phyloP scores from a whole-genome alignment of 2,888 invertebrate genomes.

The Sarcophaga carnaria region DNA sequence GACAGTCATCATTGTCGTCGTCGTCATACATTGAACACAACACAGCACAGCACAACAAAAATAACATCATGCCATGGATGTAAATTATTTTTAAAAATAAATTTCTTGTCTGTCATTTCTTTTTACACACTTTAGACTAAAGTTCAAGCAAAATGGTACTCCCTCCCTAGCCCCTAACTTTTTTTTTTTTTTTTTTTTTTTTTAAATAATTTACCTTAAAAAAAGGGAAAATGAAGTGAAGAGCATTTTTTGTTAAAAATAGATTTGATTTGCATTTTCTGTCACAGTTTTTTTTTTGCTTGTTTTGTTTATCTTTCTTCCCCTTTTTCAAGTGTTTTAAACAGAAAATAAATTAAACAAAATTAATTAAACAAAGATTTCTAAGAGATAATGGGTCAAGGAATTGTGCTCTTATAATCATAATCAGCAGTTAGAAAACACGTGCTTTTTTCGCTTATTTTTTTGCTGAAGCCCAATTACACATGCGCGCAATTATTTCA shows the following conservation, averaged over 20 bases:
- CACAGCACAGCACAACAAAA: slow-evolving; percentile 25
- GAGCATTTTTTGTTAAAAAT: slow-evolving; percentile 27
- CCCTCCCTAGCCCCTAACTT: not conserved
- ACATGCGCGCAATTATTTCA: slow-evolving; percentile 37
- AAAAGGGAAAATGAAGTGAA: no score
- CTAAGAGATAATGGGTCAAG: slow-evolving; percentile 46
- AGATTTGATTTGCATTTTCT: slow-evolving; percentile 26
- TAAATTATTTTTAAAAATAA: slow-evolving; percentile 63
- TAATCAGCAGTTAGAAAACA: slow-evolving; percentile 6
- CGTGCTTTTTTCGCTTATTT: slow-evolving; percentile 16
- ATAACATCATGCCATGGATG: slow-evolving; percentile 58
- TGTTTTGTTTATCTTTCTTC: not conserved
- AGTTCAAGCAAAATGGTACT: slow-evolving; percentile 45
- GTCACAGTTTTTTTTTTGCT: slow-evolving; percentile 1
- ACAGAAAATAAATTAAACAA: not conserved
- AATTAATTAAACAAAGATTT: slow-evolving; percentile 40
- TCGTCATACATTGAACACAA: slow-evolving; percentile 42
- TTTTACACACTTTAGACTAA: slow-evolving; percentile 61
- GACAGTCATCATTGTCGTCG: slow-evolving; percentile 39
- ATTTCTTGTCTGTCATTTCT: not conserved
- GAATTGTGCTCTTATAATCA: not conserved
- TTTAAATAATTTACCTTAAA: no score
- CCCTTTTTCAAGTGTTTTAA: not conserved
- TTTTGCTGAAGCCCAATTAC: slow-evolving; percentile 1
- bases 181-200: no score